Base-by-base conservation (phyloP, 2,888 invertebrate genomes). In the Luffia ferchaultella region DNA sequence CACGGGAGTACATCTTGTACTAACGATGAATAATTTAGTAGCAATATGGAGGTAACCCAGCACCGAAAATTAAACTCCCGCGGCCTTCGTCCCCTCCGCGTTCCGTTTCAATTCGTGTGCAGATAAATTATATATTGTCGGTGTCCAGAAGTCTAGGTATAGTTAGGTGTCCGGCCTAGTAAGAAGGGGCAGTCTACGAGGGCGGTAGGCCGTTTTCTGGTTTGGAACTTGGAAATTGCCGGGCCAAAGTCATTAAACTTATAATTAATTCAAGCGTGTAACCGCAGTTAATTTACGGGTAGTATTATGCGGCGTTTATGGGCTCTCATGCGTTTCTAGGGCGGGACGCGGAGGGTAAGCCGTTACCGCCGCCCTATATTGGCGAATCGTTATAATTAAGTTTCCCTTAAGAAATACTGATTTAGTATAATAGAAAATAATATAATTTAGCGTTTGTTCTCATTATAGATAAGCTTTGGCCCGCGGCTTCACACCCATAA, bases 221-320 rank as follows among this genome's bases (percentile, higher is more conserved):
- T 12, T 12, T 12, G 12, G 30, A 49, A 43, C 49, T 49, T 49
- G 43, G 42, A 43, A 42, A 49, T 49, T 49, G 49, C 42, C 43
- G 43, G 18, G 18, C 16, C 18, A 40, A 49, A 49, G 49, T 49
- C 42, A 49, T 49, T 49, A 43, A 49, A 49, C 42, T 49, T 49
- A 43, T 49, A 49, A 49, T 49, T 49, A 49, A 49, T 49, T 49
- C 40, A 18, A 49, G 43, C 49, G 19, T 49, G 49, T 42, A 49
- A 49, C 49, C 49, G 49, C 49, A 19, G 16, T 49, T 16, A 43
- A 43, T 43, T 49, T 49, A 49, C 49, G 42, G 43, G 16, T 2
- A 7, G 42, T 12, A 17, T 42, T 49, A 49, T 49, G 43, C 44
- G 40, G 12, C 19, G 20, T 49, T 49, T 48, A 48, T 48, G 48